Conservation (phyloP, 2,113 vertebrate species). For the Scomber japonicus region DNA sequence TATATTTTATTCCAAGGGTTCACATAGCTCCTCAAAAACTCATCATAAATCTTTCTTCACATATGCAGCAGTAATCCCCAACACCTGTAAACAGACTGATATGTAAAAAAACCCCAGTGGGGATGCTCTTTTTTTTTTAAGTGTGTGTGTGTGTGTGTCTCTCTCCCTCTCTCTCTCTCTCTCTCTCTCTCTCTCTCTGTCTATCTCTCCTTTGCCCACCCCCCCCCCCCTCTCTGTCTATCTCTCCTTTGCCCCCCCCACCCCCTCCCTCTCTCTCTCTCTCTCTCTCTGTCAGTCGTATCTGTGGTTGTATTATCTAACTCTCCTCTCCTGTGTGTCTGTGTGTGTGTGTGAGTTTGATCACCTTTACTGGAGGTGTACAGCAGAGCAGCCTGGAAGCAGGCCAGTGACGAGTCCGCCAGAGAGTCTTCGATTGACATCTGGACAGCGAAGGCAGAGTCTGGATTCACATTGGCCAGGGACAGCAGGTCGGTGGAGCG, state of each 20-base stretch:
- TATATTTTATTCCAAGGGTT: no score
- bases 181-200: no score
- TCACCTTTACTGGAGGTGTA: slow-evolving; percentile 99
- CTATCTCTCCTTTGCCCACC: no score
- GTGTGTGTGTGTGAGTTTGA: not conserved
- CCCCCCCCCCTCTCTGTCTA: no score
- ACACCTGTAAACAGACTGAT: not conserved
- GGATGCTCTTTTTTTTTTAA: not conserved
- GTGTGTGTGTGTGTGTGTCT: not conserved
- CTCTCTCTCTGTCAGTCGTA: no score
- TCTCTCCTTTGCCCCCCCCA: no score
- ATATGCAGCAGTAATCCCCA: not conserved
- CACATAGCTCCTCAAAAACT: no score
- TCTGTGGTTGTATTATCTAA: no score
- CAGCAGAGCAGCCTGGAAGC: slow-evolving; percentile 96
- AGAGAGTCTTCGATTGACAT: slow-evolving; percentile 96
- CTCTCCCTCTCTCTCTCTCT: no score
- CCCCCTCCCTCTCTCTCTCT: no score
- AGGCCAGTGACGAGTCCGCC: slow-evolving; percentile 93
- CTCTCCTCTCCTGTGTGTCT: no score
- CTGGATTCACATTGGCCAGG: slow-evolving; percentile 97
- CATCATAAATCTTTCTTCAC: not conserved
- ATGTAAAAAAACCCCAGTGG: not conserved
- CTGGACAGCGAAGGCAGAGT: slow-evolving; percentile 98
- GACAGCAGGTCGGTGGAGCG: slow-evolving; percentile 97